phyloP scores from a whole-genome alignment of 2,797 vertebrate species.

The Enteromius paludinosus region DNA sequence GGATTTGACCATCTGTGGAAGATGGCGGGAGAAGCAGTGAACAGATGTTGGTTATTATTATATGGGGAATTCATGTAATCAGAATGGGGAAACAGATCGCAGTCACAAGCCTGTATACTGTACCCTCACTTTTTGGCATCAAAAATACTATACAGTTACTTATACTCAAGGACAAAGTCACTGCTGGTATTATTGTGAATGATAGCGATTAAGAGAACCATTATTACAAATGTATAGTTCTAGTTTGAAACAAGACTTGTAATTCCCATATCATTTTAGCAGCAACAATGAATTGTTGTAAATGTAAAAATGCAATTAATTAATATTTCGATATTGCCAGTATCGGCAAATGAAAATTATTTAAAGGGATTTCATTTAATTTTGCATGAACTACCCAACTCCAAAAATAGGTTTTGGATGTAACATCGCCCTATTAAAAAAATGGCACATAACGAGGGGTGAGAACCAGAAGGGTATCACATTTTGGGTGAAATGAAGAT shows the following conservation, averaged over 20 bases:
- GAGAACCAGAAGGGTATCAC: no score
- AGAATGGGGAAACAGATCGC: conserved; percentile 35
- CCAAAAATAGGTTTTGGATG: not conserved
- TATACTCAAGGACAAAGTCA: not conserved
- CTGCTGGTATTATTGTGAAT: not conserved
- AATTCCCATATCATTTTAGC: no score
- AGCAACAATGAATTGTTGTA: not conserved
- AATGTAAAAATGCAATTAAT: not conserved
- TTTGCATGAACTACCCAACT: not conserved
- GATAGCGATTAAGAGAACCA: not conserved
- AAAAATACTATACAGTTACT: not conserved
- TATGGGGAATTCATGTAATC: conserved; percentile 58
- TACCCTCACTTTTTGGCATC: conserved; percentile 5
- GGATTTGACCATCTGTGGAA: conserved; percentile 62
- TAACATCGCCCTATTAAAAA: not conserved
- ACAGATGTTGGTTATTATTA: conserved; percentile 72
- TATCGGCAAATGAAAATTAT: not conserved
- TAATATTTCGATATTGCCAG: not conserved
- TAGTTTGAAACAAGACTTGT: not conserved
- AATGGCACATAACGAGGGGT: not conserved
- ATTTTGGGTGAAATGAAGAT: no score
- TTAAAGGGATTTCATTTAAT: not conserved
- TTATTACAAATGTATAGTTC: not conserved
- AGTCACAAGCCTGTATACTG: conserved; percentile 25
- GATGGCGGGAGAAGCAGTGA: conserved; percentile 57